Base-by-base conservation (phyloP, 2,888 invertebrate species). In the Labia minor region DNA sequence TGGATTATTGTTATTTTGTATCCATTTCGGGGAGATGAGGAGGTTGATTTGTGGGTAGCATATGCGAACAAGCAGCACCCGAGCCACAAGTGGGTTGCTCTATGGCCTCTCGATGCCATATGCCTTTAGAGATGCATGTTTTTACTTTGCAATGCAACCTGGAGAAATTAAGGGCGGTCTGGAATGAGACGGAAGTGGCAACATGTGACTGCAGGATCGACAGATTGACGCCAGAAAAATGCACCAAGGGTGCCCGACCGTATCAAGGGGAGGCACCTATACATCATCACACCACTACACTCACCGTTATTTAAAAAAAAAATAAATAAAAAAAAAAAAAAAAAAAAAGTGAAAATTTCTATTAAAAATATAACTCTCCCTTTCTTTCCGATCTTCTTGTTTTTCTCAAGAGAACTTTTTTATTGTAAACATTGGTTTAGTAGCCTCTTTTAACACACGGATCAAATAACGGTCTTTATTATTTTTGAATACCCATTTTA, bases 51-150 rank as follows among this genome's bases (percentile, higher is more conserved):
- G n/a, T 49, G n/a, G 16, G 49, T 14, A 16, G 16, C 49, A 49
- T 49, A 49, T 49, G 49, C 49, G 49, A 49, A 49, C 49, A 49
- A 14, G 49, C 49, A 49, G 49, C 49, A n/a, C 49, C 49, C 49
- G 49, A 49, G 49, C 49, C 49, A 49, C 49, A 49, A 49, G 49
- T 49, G 49, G 49, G 49, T 49, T 49, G 49, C n/a, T 49, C 8
- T 49, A 49, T 49, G 49, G 49, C 49, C 49, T 49, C 49, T 11
- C 49, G 14, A 49, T 49, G 49, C 49, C 49, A 49, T 49, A 49
- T 49, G 49, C 49, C 49, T 49, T 49, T n/a, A 14, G 16, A 14
- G n/a, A 49, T 49, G 49, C 3, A 49, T 49, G 49, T 49, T 49
- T 49, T 49, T 49, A 49, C 49, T 49, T 49, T 4, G n/a, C 49